Evolutionary conservation across 2,113 vertebrate species (phyloP).

Genomic region (Nesoenas mayeri): DNA sequence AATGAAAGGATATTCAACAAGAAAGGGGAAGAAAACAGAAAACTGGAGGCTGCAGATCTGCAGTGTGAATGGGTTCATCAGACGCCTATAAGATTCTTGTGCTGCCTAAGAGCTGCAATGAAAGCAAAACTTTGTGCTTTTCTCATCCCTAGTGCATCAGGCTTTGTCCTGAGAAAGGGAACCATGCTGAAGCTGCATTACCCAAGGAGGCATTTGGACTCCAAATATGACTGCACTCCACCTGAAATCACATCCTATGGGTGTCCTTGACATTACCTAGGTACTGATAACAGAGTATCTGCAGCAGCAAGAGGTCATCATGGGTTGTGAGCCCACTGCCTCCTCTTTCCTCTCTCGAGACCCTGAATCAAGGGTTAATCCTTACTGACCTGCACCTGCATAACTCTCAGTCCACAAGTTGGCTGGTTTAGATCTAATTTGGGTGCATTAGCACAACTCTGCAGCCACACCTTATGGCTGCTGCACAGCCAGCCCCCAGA

Average conservation of each 20-base stretch:
- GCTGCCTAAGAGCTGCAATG: not conserved
- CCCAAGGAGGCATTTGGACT: not conserved
- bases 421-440: not conserved
- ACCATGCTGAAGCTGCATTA: not conserved
- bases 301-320: not conserved
- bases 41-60: not conserved
- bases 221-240: not conserved
- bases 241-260: not conserved
- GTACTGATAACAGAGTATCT: not conserved
- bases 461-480: not conserved
- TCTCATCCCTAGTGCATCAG: not conserved
- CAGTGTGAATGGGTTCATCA: not conserved
- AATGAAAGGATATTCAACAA: not conserved
- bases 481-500: not conserved
- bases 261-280: not conserved
- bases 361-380: not conserved
- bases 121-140: not conserved
- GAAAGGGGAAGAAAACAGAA: not conserved
- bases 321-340: not conserved
- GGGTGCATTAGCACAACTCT: not conserved
- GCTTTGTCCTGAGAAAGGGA: not conserved
- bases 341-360: not conserved
- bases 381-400: not conserved
- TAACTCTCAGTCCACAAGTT: not conserved
- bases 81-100: rapidly evolving